Conservation (phyloP, 2,888 invertebrate genomes). For the Tipula unca region DNA sequence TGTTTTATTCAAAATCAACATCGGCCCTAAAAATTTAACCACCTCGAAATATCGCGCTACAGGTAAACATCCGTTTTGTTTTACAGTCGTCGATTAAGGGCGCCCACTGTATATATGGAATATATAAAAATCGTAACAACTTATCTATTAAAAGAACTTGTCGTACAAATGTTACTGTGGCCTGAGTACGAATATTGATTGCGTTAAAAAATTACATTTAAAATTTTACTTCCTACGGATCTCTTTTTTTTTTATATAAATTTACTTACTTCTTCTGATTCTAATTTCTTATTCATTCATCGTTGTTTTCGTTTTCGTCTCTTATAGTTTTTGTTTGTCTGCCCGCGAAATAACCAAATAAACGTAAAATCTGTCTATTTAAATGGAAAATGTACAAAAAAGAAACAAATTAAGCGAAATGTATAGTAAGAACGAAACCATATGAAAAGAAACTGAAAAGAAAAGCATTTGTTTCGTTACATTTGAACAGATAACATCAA, state of each 20-base stretch:
- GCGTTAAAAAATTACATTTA: no score
- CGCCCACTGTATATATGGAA: no score
- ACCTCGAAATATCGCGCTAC: no score
- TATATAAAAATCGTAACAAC: no score
- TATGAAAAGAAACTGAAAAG: neutral
- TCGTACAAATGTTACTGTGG: no score
- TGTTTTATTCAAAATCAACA: no score
- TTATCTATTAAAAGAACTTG: no score
- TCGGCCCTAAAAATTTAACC: no score
- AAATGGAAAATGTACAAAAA: neutral
- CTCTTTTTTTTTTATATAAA: no score
- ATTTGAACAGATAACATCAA: neutral
- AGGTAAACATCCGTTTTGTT: no score
- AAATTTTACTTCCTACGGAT: neutral
- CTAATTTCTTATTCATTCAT: neutral
- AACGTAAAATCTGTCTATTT: conserved; percentile 8
- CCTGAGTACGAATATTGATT: no score
- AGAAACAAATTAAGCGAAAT: neutral
- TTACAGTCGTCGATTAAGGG: no score
- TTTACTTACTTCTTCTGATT: neutral
- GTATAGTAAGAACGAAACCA: neutral
- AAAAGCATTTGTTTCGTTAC: neutral
- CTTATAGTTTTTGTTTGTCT: neutral
- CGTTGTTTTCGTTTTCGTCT: neutral
- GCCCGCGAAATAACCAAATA: neutral